These are phyloP conservation scores for Anableps anableps DNA, from an alignment of 2,797 vertebrate species.

Conservation along the genomic window DNA sequence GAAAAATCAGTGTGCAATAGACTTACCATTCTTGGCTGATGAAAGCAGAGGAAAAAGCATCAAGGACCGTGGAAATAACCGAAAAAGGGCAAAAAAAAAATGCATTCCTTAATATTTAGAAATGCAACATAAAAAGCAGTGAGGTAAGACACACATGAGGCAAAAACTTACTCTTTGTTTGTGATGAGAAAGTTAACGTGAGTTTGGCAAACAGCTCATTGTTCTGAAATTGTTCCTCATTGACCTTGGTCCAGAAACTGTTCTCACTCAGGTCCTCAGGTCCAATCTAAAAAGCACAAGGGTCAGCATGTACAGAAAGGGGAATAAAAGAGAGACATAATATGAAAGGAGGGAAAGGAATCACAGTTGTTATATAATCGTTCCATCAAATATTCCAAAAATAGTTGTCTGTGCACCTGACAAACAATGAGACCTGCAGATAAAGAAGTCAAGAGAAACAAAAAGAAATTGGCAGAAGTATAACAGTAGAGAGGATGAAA, in stretches of 20 bases:
- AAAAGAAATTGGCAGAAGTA: slow-evolving; percentile 36
- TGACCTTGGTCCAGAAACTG: slow-evolving; percentile 88
- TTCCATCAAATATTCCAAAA: slow-evolving; percentile 42
- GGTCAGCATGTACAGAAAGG: slow-evolving; percentile 4
- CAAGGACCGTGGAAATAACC: slow-evolving; percentile 16
- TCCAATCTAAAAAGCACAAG: slow-evolving; percentile 77
- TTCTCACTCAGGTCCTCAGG: slow-evolving; percentile 86
- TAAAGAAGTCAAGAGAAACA: slow-evolving; percentile 34
- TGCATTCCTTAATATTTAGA: slow-evolving; percentile 45
- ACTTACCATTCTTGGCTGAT: slow-evolving; percentile 83
- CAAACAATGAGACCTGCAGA: slow-evolving; percentile 37
- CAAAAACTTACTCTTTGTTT: slow-evolving; percentile 87
- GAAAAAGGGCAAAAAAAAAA: slow-evolving; percentile 23
- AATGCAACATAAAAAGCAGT: slow-evolving; percentile 26
- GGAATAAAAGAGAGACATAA: slow-evolving; percentile 4
- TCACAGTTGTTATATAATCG: slow-evolving; percentile 27
- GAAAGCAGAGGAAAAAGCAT: slow-evolving; percentile 50
- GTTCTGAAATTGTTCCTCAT: slow-evolving; percentile 88
- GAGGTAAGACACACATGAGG: slow-evolving; percentile 12
- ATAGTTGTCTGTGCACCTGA: slow-evolving; percentile 30
- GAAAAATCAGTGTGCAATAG: slow-evolving; percentile 35
- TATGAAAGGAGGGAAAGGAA: slow-evolving; percentile 22
- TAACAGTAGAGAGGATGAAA: slow-evolving; percentile 21
- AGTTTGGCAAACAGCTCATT: slow-evolving; percentile 92
- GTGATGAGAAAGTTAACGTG: slow-evolving; percentile 87